Base-by-base conservation (phyloP, 2,113 vertebrate genomes). In the Pavo muticus region DNA sequence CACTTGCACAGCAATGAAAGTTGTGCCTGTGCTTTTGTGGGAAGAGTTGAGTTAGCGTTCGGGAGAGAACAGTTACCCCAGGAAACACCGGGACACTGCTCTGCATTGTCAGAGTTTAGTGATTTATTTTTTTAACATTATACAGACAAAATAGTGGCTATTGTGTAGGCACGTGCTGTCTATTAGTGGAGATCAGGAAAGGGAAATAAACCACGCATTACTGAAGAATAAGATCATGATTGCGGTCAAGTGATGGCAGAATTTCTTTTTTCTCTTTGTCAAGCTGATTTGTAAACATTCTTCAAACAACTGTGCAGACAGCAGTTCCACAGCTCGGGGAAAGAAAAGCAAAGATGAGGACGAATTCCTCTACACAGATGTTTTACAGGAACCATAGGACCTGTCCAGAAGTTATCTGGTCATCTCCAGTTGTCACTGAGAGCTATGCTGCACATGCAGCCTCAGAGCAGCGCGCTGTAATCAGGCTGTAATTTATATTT, bases 81-180 rank as follows among this genome's bases (percentile, higher is more conserved):
- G 94, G 88, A 96, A 94, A 94, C 92, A 95, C 94, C 61, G 67
- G 76, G 79, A 81, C 90, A 78, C 88, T 91, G 93, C 83, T 95
- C 92, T 71, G 54, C 88, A 67, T 93, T 96, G 94, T 93, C 95
- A 93, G 88, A 83, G 48, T 84, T 81, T 60, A 81, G 48, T 93
- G 93, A 93, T 95, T 97, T 95, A 96, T 96, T 95, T 94, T 95
- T 93, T 96, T 90, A 95, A 95, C 76, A 82, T 96, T 91, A 87
- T 65, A 91, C 91, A 96, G 95, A 91, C 94, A 95, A 96, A 97
- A 96, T 94, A 95, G 88, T 95, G 95, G 77, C 95, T 96, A 94
- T 96, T 97, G 96, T 97, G 86, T 84, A 96, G 96, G 94, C 95
- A 97, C 96, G 94, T 96, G 96, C 96, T 96, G 95, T 95, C 95